phyloP scores from a whole-genome alignment of 1,140 invertebrate species.

The Drosophila sproati region DNA sequence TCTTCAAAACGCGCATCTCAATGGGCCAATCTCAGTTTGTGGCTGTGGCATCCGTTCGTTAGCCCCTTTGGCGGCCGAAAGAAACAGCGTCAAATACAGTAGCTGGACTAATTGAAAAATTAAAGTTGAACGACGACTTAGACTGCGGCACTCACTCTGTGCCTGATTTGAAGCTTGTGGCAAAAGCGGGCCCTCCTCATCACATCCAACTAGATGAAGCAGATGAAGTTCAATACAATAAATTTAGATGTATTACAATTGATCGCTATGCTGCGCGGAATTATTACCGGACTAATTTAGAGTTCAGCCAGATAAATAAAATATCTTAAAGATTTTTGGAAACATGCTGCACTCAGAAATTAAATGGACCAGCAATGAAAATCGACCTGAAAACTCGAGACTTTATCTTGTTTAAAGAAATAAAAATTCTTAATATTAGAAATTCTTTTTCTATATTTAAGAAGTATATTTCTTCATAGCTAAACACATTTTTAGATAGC shows the following conservation, averaged over 20 bases:
- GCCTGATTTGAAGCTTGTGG: not conserved
- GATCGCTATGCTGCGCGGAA: too few relatives aligned
- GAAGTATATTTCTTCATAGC: too few relatives aligned
- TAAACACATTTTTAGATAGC: too few relatives aligned
- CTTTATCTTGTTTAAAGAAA: too few relatives aligned
- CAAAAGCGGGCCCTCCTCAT: not conserved
- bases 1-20: conserved; percentile 12
- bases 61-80: conserved; percentile 45
- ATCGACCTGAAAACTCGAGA: too few relatives aligned
- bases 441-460: too few relatives aligned
- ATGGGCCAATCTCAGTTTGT: conserved; percentile 10
- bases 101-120: conserved; percentile 83
- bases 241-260: not conserved
- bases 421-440: too few relatives aligned
- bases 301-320: too few relatives aligned
- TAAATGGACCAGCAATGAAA: too few relatives aligned
- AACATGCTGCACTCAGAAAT: too few relatives aligned
- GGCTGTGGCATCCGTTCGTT: conserved; percentile 41
- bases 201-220: not conserved
- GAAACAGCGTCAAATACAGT: conserved; percentile 70
- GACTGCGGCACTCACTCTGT: not conserved
- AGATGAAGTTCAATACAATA: not conserved
- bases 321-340: too few relatives aligned
- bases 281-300: too few relatives aligned
- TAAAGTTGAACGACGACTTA: conserved; percentile 43